Percentiles rank a stretch among this genome's conserved stretches.
These are phyloP conservation scores for Drosophila percnosoma DNA, from an alignment of 2,888 invertebrate genomes.

Conservation along the genomic window DNA sequence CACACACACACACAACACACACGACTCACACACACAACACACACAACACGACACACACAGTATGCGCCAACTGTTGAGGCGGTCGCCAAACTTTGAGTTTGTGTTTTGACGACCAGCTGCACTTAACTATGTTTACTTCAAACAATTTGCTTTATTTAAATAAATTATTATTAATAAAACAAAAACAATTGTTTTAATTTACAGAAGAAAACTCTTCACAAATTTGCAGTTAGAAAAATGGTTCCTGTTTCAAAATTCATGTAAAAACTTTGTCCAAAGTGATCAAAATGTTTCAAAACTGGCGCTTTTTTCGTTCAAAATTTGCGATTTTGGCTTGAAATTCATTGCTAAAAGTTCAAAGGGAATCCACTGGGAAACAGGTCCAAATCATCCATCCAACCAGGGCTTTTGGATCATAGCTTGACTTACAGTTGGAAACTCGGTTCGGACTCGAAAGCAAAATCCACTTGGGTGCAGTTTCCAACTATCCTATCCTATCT, in stretches of 20 bases:
- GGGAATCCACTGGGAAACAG: background rate
- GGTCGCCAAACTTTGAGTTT: slow-evolving; percentile 21
- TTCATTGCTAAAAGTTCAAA: background rate
- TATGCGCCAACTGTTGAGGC: slow-evolving; percentile 55
- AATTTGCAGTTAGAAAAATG: background rate
- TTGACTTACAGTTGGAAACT: background rate
- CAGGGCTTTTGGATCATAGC: background rate
- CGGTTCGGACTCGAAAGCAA: background rate
- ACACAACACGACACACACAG: slow-evolving; percentile 6
- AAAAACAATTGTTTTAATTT: slow-evolving; percentile 11
- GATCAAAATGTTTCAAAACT: background rate
- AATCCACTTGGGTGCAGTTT: background rate
- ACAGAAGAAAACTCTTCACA: background rate
- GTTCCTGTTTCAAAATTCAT: background rate
- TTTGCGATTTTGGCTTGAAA: background rate
- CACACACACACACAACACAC: background rate
- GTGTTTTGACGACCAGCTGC: slow-evolving; percentile 42
- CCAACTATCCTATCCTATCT: background rate
- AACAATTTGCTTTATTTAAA: slow-evolving; percentile 75
- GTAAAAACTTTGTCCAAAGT: background rate
- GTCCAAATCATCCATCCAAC: background rate
- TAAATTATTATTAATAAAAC: slow-evolving; percentile 67
- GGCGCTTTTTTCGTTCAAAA: background rate
- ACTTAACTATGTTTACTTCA: slow-evolving; percentile 70
- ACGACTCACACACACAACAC: background rate